Base-by-base conservation (phyloP, 1,140 invertebrate genomes). In the Pachypsylla venusta region DNA sequence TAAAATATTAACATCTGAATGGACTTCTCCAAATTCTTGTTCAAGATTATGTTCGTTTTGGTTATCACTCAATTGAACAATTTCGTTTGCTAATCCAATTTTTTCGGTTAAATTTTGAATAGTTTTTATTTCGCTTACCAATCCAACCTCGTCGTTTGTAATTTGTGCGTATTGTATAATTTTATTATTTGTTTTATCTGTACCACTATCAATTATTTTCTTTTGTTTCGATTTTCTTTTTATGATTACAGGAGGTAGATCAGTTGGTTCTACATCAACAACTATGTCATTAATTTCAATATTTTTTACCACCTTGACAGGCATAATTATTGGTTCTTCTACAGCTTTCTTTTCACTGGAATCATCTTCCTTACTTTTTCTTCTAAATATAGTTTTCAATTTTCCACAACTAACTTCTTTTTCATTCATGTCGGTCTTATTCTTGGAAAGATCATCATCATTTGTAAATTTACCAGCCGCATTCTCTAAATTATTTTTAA, bases 221-320 rank as follows among this genome's bases (percentile, higher is more conserved):
- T 55, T 57, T 20, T 57, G n/a, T 57, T 57, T 57, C 28, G n/a
- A 19, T n/a, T 48, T 48, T 48, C 42, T 48, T 48, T n/a, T 48
- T 48, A 22, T n/a, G n/a, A n/a, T n/a, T n/a, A n/a, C n/a, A n/a
- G n/a, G n/a, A n/a, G n/a, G n/a, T n/a, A n/a, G n/a, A n/a, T n/a
- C n/a, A n/a, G n/a, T n/a, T n/a, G n/a, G n/a, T n/a, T n/a, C n/a
- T n/a, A n/a, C n/a, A n/a, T n/a, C n/a, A n/a, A n/a, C n/a, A n/a
- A n/a, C n/a, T n/a, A n/a, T n/a, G n/a, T n/a, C n/a, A n/a, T 48
- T 48, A 5, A 48, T 5, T 48, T 48, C 42, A 48, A n/a, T 48
- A 7, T 5, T 22, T 48, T 48, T 48, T n/a, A 48, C 16, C 5
- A 19, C n/a, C 22, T n/a, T 48, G 16, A 4, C 22, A 19, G 5